Evolutionary conservation across 53 echinoderm and acorn worm genomes (phyloP).

Genomic region (Holothuria leucospilota): DNA sequence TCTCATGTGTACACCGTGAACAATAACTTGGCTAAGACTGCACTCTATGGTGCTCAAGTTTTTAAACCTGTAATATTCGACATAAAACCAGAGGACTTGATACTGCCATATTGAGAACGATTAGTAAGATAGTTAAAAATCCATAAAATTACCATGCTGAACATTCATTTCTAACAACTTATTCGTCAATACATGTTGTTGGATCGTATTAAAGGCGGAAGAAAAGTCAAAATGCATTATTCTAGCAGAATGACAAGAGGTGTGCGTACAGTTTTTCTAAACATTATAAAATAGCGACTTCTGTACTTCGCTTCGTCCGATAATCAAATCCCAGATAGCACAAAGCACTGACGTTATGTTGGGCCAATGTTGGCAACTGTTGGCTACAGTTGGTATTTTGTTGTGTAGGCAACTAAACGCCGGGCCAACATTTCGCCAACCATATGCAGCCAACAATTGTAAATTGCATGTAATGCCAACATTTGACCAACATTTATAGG

Average conservation of each 20-base stretch:
- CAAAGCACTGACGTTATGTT: too few relatives aligned
- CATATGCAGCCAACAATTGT: too few relatives aligned
- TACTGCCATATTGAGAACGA: background rate
- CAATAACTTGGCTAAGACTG: background rate
- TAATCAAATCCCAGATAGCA: too few relatives aligned
- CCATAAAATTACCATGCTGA: background rate
- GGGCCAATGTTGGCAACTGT: too few relatives aligned
- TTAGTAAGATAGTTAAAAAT: constrained; percentile 21
- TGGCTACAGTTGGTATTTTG: too few relatives aligned
- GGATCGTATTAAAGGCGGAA: background rate
- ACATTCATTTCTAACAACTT: constrained; percentile 34
- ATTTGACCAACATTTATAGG: too few relatives aligned
- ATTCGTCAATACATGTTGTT: background rate
- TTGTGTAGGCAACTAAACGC: too few relatives aligned
- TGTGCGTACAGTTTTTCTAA: constrained; percentile 1
- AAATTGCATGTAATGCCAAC: too few relatives aligned
- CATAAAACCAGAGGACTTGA: background rate
- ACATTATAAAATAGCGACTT: background rate
- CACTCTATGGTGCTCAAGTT: too few relatives aligned
- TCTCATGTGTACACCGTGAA: constrained; percentile 10
- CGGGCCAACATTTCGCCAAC: too few relatives aligned
- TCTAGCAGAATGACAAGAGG: constrained; percentile 11
- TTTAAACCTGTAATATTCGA: background rate
- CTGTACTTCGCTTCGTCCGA: background rate
- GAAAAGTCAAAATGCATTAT: background rate